These are phyloP conservation scores for Rostratula benghalensis DNA, from an alignment of 2,113 vertebrate species.

Conservation along the genomic window DNA sequence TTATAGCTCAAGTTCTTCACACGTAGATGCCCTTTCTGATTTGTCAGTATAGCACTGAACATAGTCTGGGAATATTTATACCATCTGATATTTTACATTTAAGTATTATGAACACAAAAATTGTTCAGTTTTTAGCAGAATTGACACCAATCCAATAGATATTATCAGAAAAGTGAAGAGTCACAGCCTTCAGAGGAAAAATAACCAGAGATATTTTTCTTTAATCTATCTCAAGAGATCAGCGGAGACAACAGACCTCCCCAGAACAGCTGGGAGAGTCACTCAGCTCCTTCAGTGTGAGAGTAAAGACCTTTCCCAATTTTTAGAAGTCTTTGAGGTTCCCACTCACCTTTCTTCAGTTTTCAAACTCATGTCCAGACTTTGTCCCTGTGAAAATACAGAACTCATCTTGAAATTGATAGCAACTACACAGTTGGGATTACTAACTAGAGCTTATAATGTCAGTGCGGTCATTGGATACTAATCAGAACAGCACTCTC, in stretches of 20 bases:
- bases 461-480: background rate
- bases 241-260: background rate
- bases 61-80: background rate
- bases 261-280: background rate
- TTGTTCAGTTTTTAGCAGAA: background rate
- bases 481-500: background rate
- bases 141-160: background rate
- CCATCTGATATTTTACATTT: background rate
- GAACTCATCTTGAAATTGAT: background rate
- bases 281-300: background rate
- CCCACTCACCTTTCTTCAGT: slow-evolving; percentile 73
- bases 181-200: background rate
- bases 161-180: background rate
- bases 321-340: background rate
- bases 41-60: background rate
- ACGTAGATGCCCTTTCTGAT: background rate
- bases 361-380: slow-evolving; percentile 67
- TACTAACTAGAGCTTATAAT: background rate
- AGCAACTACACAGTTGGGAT: background rate
- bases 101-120: background rate
- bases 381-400: slow-evolving; percentile 66
- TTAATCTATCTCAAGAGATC: background rate
- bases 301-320: background rate
- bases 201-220: background rate
- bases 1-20: background rate